These are phyloP conservation scores for Gambusia yucatana DNA, from an alignment of 2,797 vertebrate genomes.

Conservation along the genomic window DNA sequence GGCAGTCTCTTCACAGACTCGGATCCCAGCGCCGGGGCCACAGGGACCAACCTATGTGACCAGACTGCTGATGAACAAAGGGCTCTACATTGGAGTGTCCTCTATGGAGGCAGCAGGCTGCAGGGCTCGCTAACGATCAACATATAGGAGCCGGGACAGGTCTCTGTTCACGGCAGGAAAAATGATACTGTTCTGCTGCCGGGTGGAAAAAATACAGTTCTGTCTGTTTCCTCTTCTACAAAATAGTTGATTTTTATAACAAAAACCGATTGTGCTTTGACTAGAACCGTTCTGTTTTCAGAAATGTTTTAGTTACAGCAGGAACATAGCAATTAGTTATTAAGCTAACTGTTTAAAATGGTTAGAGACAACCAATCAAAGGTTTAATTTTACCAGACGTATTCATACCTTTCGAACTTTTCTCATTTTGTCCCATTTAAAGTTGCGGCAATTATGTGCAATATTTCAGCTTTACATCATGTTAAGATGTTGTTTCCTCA, in stretches of 20 bases:
- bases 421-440: not conserved
- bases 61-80: slow-evolving; percentile 66
- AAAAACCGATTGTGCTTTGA: not conserved
- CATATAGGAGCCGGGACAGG: slow-evolving; percentile 21
- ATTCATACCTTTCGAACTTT: not conserved
- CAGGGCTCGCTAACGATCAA: slow-evolving; percentile 49
- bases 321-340: not conserved
- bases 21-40: slow-evolving; percentile 65
- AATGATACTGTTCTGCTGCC: not conserved
- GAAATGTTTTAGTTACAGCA: not conserved
- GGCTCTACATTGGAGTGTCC: slow-evolving; percentile 36
- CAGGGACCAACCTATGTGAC: slow-evolving; percentile 74
- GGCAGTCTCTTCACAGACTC: slow-evolving; percentile 77
- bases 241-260: not conserved
- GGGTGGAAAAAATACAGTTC: not conserved
- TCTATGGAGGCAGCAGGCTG: slow-evolving; percentile 45
- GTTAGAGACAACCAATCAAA: not conserved
- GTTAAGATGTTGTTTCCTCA: too few species aligned
- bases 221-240: not conserved
- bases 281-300: not conserved
- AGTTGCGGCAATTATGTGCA: too few species aligned
- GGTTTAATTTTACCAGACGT: not conserved
- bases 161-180: slow-evolving; percentile 13
- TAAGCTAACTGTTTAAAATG: not conserved
- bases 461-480: too few species aligned